Evolutionary conservation across 2,797 vertebrate species (phyloP).

Genomic region (Merluccius polli): DNA sequence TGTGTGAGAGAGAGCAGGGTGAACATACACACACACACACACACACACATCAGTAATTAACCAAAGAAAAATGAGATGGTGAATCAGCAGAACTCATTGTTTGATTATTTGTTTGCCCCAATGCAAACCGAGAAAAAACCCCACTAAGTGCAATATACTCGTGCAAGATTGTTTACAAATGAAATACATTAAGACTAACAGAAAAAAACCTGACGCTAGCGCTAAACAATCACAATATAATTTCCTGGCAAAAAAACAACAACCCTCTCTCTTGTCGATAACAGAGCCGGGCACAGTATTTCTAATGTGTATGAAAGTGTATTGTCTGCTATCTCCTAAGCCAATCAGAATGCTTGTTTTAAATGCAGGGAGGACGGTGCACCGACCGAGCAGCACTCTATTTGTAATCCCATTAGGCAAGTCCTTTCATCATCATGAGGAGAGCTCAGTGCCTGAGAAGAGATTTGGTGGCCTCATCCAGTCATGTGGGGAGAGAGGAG

Average conservation of each 20-base stretch:
- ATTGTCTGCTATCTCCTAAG: background rate
- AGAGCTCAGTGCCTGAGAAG: slow-evolving; percentile 47
- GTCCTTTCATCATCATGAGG: slow-evolving; percentile 66
- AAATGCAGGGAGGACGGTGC: slow-evolving; percentile 52
- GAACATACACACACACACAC: background rate
- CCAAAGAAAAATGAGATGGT: background rate
- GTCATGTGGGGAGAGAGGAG: slow-evolving; percentile 29
- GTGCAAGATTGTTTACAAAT: background rate
- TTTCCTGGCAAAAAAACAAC: background rate
- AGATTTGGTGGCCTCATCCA: slow-evolving; percentile 33
- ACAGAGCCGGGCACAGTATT: background rate
- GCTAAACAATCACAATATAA: background rate
- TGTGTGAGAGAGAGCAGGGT: background rate
- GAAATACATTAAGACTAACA: background rate
- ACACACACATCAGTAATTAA: background rate
- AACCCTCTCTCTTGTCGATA: background rate
- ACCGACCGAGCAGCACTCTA: slow-evolving; percentile 45
- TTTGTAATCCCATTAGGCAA: slow-evolving; percentile 68
- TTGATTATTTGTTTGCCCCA: background rate
- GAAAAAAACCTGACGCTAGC: background rate
- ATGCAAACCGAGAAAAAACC: background rate
- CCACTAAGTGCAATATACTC: background rate
- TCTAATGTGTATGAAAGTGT: background rate
- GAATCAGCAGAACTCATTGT: background rate
- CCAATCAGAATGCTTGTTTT: slow-evolving; percentile 55